Conservation (phyloP, 53 echinoderm and acorn worm species). For the Arbacia lixula region DNA sequence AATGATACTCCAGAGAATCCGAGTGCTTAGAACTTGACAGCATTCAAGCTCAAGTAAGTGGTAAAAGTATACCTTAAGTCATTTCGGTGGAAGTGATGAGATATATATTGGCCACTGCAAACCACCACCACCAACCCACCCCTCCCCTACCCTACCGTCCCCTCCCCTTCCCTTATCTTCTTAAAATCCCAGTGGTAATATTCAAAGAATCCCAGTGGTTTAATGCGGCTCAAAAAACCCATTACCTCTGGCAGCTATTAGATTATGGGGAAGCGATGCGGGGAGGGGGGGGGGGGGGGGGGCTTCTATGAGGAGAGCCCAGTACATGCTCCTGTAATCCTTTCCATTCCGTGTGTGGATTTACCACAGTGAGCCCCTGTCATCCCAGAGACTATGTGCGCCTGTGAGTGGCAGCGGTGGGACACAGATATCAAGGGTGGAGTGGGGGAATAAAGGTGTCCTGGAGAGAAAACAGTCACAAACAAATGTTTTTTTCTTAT, state of each 20-base stretch:
- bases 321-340: conserved; percentile 46
- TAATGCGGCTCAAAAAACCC: conserved; percentile 39
- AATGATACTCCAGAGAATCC: too few relatives aligned
- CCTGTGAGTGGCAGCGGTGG: too few relatives aligned
- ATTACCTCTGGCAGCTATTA: conserved; percentile 30
- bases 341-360: conserved; percentile 25
- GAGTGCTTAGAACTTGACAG: too few relatives aligned
- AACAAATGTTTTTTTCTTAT: too few relatives aligned
- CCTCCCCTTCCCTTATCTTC: not conserved
- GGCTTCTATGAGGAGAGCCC: conserved; percentile 5
- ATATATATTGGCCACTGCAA: too few relatives aligned
- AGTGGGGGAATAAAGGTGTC: too few relatives aligned
- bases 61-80: too few relatives aligned
- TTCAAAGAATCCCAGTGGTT: conserved; percentile 27
- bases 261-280: conserved; percentile 11
- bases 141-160: not conserved
- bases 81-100: too few relatives aligned
- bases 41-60: too few relatives aligned
- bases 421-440: too few relatives aligned
- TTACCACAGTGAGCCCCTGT: not conserved
- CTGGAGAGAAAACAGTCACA: too few relatives aligned
- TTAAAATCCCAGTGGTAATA: not conserved
- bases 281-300: not conserved
- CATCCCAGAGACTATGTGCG: conserved; percentile 23
- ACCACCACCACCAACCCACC: too few relatives aligned